Base-by-base conservation (phyloP, 1,140 invertebrate genomes). In the Oryzaephilus surinamensis region DNA sequence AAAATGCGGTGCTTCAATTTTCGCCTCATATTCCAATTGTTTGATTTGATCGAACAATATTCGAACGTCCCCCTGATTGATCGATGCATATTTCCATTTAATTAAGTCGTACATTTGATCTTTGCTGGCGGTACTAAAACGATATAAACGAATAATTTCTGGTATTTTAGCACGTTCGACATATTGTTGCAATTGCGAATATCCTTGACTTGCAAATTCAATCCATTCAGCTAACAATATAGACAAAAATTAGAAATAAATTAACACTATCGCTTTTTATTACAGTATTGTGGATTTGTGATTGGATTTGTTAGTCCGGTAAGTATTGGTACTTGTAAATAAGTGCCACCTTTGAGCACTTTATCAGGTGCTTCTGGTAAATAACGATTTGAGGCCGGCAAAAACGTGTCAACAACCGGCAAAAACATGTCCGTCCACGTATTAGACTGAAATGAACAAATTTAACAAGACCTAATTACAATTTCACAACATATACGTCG, bases 401-500 rank as follows among this genome's bases (percentile, higher is more conserved):
- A 51, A 57, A 70, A 78, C 29, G 53, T 62, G 48, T 78, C 74
- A 2, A 73, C 53, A 13, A 73, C 63, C 2, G 76, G 76, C 13
- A 72, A 63, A 44, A 78, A 62, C 15, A 62, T 52, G 18, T 67
- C 60, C 62, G 68, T 60, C 63, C 51, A 69, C 64, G 69, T 74
- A 47, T 32, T 60, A 28, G 42, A 41, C 45, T 50, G 16, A 44
- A 43, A 46, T 27, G 15, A 40, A 45, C 13, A 20, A 28, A 32
- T 35, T 18, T 38, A 44, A 28, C 23, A 31, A 27, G n/a, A n/a
- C n/a, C n/a, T n/a, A n/a, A n/a, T n/a, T n/a, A n/a, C n/a, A n/a
- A n/a, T n/a, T n/a, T n/a, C n/a, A 17, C 13, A 17, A 24, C 8
- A 14, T 7, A 48, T 61, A 76, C 74, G 60, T 70, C 64, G 46